Evolutionary conservation across 2,888 invertebrate genomes (phyloP).

Genomic region (Athalia rosae): DNA sequence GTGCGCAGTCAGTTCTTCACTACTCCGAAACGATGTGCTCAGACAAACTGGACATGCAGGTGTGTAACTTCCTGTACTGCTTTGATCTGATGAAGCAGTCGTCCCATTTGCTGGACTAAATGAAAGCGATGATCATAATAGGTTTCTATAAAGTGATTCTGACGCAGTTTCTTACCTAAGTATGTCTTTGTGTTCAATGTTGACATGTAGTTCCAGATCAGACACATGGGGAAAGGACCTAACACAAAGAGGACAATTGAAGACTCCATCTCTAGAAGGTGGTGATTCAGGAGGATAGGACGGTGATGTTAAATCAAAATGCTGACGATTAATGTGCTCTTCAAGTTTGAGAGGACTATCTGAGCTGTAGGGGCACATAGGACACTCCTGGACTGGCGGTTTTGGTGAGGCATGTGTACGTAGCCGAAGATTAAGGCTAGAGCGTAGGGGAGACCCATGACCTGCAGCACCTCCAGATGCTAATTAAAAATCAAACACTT

Average conservation of each 20-base stretch:
- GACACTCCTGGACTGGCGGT: conserved; percentile 77
- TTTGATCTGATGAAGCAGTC: conserved; percentile 65
- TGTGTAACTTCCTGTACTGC: conserved; percentile 66
- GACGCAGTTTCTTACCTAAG: conserved; percentile 78
- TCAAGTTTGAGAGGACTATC: conserved; percentile 84
- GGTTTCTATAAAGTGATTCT: neutral
- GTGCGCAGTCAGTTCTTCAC: conserved; percentile 80
- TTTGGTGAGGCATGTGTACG: conserved; percentile 70
- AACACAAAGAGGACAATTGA: conserved; percentile 87
- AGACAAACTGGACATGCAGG: conserved; percentile 73
- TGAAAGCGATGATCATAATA: conserved; percentile 2
- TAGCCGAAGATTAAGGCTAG: conserved; percentile 70
- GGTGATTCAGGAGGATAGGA: conserved; percentile 75
- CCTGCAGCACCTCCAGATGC: conserved; percentile 74
- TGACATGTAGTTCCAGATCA: conserved; percentile 89
- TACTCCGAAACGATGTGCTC: conserved; percentile 71
- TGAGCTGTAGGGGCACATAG: conserved; percentile 85
- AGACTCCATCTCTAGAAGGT: conserved; percentile 71
- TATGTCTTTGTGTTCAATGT: conserved; percentile 89
- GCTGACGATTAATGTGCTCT: conserved; percentile 89
- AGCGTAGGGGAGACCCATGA: conserved; percentile 84
- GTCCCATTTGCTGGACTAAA: conserved; percentile 68
- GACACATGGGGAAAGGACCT: conserved; percentile 83
- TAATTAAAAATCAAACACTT: conserved; percentile 2
- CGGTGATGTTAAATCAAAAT: conserved; percentile 88